A percentile compares a stretch with the other conserved stretches of the same genome.
Evolutionary conservation across 1,140 invertebrate species (phyloP).

Genomic region (Prorops nasuta): DNA sequence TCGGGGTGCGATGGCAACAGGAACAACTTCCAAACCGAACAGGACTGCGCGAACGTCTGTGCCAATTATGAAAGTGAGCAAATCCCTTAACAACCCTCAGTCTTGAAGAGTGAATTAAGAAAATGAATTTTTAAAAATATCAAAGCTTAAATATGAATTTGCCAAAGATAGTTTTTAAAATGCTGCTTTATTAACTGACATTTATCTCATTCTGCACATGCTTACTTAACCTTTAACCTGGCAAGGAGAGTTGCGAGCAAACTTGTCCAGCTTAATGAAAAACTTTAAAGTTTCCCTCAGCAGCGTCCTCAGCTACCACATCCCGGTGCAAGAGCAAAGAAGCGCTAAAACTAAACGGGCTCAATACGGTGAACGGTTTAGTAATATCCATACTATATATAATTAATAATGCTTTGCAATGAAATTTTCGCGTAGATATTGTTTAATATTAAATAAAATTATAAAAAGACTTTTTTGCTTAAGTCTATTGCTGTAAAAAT

Average conservation of each 20-base stretch:
- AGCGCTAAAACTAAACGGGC: slow-evolving; percentile 43
- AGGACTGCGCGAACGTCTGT: slow-evolving; percentile 62
- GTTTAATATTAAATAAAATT: slow-evolving; percentile 17
- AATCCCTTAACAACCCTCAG: too few relatives aligned
- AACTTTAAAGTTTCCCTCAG: slow-evolving; percentile 53
- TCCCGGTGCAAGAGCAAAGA: slow-evolving; percentile 42
- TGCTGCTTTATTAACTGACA: too few relatives aligned
- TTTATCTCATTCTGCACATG: slow-evolving; percentile 21
- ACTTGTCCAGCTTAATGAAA: slow-evolving; percentile 46
- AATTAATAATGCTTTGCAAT: not conserved
- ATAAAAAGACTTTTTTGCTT: slow-evolving; percentile 10
- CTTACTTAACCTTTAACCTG: slow-evolving; percentile 27
- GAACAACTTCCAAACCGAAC: slow-evolving; percentile 68
- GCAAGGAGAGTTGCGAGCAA: slow-evolving; percentile 52
- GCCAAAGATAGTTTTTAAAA: not conserved
- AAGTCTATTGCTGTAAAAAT: not conserved
- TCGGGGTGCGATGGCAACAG: slow-evolving; percentile 74
- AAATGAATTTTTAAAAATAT: slow-evolving; percentile 5
- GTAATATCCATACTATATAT: not conserved
- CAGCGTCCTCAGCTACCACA: slow-evolving; percentile 52
- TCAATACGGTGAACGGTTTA: slow-evolving; percentile 40
- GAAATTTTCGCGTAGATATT: not conserved
- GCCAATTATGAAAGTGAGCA: slow-evolving; percentile 46
- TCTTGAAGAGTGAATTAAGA: not conserved
- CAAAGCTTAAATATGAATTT: not conserved